Base-by-base conservation (phyloP, 2,888 invertebrate species). In the Siphlonurus alternatus region DNA sequence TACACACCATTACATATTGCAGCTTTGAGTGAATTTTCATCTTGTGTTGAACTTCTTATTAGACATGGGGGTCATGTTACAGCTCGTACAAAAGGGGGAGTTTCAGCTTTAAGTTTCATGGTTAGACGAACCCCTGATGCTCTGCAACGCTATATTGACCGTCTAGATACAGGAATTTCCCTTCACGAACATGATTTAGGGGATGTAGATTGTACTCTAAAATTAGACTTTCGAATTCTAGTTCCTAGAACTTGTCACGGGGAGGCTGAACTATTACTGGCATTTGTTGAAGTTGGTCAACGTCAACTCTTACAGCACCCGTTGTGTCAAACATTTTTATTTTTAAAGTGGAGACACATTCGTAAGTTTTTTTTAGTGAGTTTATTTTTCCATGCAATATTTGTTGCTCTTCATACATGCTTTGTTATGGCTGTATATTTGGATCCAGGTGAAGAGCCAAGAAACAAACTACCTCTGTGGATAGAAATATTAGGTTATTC, bases 81-180 rank as follows among this genome's bases (percentile, higher is more conserved):
- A 51, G 65, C 66, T 2, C 7, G 87, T 66, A 91, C 90, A 0
- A 88, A 88, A 67, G 90, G 90, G 1, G 88, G 89, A 5, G 81
- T 89, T 2, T 87, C 90, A 1, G 90, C 87, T 0, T 74, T 92
- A 18, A 87, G 87, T 15, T 89, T 91, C 70, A 89, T 92, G 64
- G 86, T 89, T 1, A 82, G 90, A n/a, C 80, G 89, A 68, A 91
- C 89, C 0, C 91, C 92, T 0, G 88, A 90, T 68, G 87, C 89
- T 2, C 80, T 91, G 59, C 86, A 88, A 0, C 83, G 86, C 63
- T 81, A 87, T 63, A 75, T 86, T 62, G 76, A 80, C 61, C 86
- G 88, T 72, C 80, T 91, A 59, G 89, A 90, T 70, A 80, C 84
- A 53, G 85, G 89, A 0, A 86, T 91, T 18, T 84, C 85, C 68